These are phyloP conservation scores for Tachysurus fulvidraco DNA, from an alignment of 2,113 vertebrate genomes.

Conservation along the genomic window DNA sequence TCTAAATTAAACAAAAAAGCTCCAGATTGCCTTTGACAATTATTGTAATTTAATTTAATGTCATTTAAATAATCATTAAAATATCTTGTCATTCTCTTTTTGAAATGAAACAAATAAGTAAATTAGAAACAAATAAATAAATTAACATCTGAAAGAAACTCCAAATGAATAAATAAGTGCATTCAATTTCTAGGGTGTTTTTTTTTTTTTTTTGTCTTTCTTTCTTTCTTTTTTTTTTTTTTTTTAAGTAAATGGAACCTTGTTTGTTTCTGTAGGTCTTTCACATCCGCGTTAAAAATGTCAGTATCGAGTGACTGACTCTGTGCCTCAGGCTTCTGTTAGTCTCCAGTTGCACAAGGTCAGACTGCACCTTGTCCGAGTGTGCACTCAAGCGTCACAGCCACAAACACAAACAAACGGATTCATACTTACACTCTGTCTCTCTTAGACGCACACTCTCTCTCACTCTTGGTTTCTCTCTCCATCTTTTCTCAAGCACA, in stretches of 20 bases:
- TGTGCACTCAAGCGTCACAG: constrained; percentile 43
- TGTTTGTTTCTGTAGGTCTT: constrained; percentile 34
- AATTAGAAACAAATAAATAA: not conserved
- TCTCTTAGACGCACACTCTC: not conserved
- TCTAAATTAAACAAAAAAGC: not conserved
- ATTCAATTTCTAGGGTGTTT: not conserved
- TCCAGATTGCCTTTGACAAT: not conserved
- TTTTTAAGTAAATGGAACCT: not conserved
- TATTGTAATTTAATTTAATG: not conserved
- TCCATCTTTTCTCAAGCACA: constrained; percentile 36
- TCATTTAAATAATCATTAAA: not conserved
- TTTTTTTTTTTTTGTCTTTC: not conserved
- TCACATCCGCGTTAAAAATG: constrained; percentile 46
- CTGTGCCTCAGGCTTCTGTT: constrained; percentile 48
- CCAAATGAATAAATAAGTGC: not conserved
- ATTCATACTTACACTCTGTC: constrained; percentile 42
- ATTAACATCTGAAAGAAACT: not conserved
- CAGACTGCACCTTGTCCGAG: constrained; percentile 53
- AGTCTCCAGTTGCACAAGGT: constrained; percentile 56
- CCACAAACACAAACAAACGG: constrained; percentile 55
- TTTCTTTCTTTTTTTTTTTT: not conserved
- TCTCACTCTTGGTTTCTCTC: not conserved
- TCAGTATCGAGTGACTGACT: constrained; percentile 48
- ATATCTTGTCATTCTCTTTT: not conserved
- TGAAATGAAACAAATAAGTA: not conserved